Evolutionary conservation across 2,797 vertebrate genomes (phyloP), one percentile per base, ranked within the genome.

Genomic region (Chrysocyon brachyurus): DNA sequence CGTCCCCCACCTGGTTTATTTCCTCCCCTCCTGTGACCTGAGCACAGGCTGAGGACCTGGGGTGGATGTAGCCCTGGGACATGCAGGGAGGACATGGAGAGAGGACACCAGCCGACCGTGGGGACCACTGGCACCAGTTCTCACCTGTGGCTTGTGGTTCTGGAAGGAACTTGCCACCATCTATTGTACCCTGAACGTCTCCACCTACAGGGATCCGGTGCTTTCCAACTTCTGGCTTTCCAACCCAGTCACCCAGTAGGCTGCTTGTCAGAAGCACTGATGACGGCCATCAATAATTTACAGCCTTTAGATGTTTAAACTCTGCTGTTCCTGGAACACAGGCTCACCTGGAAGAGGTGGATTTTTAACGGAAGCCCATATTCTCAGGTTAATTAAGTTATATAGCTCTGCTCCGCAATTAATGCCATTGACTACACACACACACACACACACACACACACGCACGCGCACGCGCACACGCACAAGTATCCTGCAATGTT

Each of bases 361-460:
- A 6, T 57, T 81, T 85, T 87, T 57, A 52, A 7, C 16, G n/a
- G 82, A n/a, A 90, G 73, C 86, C 33, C 31, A 11, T 6, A 9
- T 11, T 31, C 86, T 57, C 79, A 63, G 95, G 94, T 85, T 94
- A 87, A 95, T 81, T 49, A 86, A 82, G 56, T 54, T 6, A 2
- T 33, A 63, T 26, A 24, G 22, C 3, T 92, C 70, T 5, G 8
- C 88, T 92, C 85, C 68, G 61, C 91, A 92, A 70, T 97, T 85
- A 97, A 56, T 72, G 93, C 66, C 77, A 31, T 66, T 70, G 78
- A 93, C 63, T 26, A 49, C 72, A 52, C 77, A 46, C 40, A 46
- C 40, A 46, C 40, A 46, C 40, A 46, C 40, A 40, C 40, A 6
- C 40, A 40, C 6, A 46, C 40, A 46, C 40, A 46, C 7, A 7